A percentile compares a stretch with the other conserved stretches of the same genome.
Evolutionary conservation across 2,888 invertebrate genomes (phyloP).

Genomic region (Neoascia interrupta): DNA sequence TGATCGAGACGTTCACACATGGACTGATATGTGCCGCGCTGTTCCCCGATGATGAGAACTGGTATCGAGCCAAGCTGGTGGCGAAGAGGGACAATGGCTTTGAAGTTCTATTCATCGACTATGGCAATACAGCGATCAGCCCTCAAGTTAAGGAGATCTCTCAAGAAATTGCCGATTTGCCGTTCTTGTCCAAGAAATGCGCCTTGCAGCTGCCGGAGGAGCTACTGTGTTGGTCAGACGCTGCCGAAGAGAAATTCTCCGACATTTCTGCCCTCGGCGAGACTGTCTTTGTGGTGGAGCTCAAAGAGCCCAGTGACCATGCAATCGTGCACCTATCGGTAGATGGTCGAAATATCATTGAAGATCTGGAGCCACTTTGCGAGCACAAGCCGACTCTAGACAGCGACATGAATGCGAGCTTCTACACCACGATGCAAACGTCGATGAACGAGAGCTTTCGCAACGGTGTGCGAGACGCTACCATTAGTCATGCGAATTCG

Average conservation of each 20-base stretch:
- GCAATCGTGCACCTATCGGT: constrained; percentile 84
- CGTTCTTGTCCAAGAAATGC: constrained; percentile 83
- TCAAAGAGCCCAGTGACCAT: constrained; percentile 85
- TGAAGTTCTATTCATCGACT: constrained; percentile 85
- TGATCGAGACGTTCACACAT: constrained; percentile 77
- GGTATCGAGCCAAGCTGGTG: constrained; percentile 85
- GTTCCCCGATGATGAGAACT: constrained; percentile 84
- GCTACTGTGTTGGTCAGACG: constrained; percentile 83
- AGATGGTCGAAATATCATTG: constrained; percentile 83
- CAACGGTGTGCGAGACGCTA: constrained; percentile 79
- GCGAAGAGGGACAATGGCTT: constrained; percentile 81
- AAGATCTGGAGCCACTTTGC: constrained; percentile 82
- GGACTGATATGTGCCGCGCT: constrained; percentile 84
- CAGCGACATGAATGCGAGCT: constrained; percentile 68
- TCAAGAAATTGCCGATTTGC: constrained; percentile 82
- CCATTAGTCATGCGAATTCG: constrained; percentile 86
- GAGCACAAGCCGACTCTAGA: constrained; percentile 75
- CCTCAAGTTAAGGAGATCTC: constrained; percentile 83
- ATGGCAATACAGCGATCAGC: constrained; percentile 83
- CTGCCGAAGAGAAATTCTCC: constrained; percentile 84
- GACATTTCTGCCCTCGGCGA: constrained; percentile 86
- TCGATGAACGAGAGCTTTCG: constrained; percentile 69
- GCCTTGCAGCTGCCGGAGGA: constrained; percentile 82
- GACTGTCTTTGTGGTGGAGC: constrained; percentile 85
- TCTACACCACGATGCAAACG: constrained; percentile 69